Conservation (phyloP, 2,113 vertebrate species). For the Physeter macrocephalus region DNA sequence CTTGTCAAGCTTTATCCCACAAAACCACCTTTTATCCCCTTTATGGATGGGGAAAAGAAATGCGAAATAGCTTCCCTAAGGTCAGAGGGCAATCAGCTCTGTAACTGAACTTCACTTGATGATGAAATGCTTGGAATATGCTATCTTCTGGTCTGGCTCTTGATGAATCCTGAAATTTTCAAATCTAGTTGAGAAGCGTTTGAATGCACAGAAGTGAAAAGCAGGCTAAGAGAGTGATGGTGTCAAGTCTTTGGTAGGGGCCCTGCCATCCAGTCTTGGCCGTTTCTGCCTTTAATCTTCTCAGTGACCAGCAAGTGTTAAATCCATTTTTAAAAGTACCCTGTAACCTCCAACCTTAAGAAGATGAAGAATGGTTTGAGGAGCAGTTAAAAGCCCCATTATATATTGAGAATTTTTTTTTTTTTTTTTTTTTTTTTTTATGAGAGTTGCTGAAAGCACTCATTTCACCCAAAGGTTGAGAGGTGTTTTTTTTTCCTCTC, state of each 20-base stretch:
- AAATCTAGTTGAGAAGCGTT: neutral
- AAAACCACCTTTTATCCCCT: slow-evolving; percentile 7
- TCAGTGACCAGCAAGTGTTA: slow-evolving; percentile 19
- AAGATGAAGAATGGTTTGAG: slow-evolving; percentile 26
- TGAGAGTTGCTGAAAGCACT: slow-evolving; percentile 30
- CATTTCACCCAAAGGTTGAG: slow-evolving; percentile 30
- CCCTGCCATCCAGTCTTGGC: neutral
- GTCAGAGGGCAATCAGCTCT: neutral
- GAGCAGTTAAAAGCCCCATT: slow-evolving; percentile 19
- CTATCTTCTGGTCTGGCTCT: neutral
- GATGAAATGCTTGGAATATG: neutral
- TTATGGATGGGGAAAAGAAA: slow-evolving; percentile 11
- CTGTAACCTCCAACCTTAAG: slow-evolving; percentile 12
- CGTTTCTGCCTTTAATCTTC: slow-evolving; percentile 46
- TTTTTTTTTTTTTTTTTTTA: neutral
- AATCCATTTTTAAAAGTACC: slow-evolving; percentile 27
- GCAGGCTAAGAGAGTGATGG: neutral
- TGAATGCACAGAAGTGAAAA: slow-evolving; percentile 26
- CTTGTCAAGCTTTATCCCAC: neutral
- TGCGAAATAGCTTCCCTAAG: neutral
- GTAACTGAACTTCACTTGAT: neutral
- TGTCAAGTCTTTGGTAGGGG: neutral
- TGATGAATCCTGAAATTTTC: neutral
- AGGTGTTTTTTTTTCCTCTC: neutral
- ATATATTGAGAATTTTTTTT: neutral